These are phyloP conservation scores for Dryobotodes eremita DNA, from an alignment of 2,888 invertebrate genomes.

Conservation along the genomic window DNA sequence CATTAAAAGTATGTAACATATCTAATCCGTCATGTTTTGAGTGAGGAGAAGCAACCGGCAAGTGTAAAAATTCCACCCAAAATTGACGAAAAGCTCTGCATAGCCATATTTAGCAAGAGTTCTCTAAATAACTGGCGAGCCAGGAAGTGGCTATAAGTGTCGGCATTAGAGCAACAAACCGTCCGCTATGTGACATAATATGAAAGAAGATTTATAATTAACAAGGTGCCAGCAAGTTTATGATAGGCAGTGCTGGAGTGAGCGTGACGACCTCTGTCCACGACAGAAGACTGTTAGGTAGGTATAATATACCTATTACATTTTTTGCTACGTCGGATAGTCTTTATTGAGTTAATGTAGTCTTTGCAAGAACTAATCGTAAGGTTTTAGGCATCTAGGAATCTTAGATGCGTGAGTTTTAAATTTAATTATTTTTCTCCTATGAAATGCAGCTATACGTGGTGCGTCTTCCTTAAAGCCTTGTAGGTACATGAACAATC, in stretches of 20 bases:
- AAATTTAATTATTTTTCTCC: too few relatives aligned
- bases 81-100: constrained; percentile 35
- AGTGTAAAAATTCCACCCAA: not conserved
- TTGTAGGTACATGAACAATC: not conserved
- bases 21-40: not conserved
- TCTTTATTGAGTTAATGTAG: not conserved
- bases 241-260: constrained; percentile 22
- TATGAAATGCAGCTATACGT: too few relatives aligned
- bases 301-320: not conserved
- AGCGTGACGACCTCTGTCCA: constrained; percentile 28
- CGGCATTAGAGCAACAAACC: constrained; percentile 36
- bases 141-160: constrained; percentile 64
- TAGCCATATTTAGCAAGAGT: constrained; percentile 58
- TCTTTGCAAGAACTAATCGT: not conserved
- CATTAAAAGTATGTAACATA: not conserved
- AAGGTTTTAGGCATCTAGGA: not conserved
- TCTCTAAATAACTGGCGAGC: constrained; percentile 53
- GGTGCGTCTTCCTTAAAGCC: not conserved
- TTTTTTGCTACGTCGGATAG: not conserved
- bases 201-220: constrained; percentile 54
- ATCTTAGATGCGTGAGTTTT: too few relatives aligned
- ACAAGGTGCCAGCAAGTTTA: constrained; percentile 47
- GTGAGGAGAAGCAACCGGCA: not conserved
- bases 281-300: not conserved
- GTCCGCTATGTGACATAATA: constrained; percentile 46